A percentile compares a stretch with the other conserved stretches of the same genome.
These are phyloP conservation scores for Bimastos eiseni DNA, from an alignment of 2,888 invertebrate species.

Conservation along the genomic window DNA sequence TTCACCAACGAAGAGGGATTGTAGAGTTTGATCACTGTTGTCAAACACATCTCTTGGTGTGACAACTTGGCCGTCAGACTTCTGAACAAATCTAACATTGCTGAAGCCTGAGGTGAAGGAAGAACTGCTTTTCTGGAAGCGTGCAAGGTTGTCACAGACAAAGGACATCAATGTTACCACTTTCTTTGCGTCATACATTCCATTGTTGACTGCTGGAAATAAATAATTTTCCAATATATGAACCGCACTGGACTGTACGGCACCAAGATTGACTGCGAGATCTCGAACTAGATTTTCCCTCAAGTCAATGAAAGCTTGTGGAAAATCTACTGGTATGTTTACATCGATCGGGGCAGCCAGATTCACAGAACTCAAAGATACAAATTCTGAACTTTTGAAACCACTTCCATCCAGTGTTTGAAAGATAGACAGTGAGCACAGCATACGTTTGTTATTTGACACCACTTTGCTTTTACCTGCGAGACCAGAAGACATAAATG, in stretches of 20 bases:
- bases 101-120: neutral
- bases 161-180: neutral
- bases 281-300: neutral
- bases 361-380: neutral
- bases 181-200: neutral
- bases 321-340: neutral
- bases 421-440: neutral
- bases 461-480: neutral
- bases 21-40: neutral
- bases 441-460: neutral
- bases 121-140: neutral
- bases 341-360: neutral
- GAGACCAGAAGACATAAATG: neutral
- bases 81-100: neutral
- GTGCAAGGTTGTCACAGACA: conserved; percentile 1
- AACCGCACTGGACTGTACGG: neutral
- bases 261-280: conserved; percentile 8
- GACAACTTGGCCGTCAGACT: neutral
- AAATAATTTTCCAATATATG: neutral
- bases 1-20: neutral
- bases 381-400: neutral
- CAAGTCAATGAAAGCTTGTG: neutral
- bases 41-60: conserved; percentile 17
- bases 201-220: neutral
- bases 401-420: neutral